Conservation (phyloP, 2,113 vertebrate genomes). For the Xenus cinereus region DNA sequence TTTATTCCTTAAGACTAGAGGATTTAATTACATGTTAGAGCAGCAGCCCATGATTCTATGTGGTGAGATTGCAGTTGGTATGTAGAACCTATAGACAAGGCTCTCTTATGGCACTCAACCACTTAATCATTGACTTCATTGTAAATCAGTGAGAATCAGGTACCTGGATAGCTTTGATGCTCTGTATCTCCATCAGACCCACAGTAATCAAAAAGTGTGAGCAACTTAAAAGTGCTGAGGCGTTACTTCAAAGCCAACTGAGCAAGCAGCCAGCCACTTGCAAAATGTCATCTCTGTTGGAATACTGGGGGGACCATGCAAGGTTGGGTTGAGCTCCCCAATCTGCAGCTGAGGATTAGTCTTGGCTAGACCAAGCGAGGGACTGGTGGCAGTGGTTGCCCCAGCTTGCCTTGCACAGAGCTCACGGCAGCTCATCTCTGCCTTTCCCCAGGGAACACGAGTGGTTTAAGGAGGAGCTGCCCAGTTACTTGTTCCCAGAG, state of each 20-base stretch:
- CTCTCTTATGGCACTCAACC: neutral
- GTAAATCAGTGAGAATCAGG: neutral
- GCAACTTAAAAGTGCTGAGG: neutral
- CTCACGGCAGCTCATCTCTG: accelerated
- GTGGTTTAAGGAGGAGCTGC: constrained; percentile 98
- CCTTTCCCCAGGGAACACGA: constrained; percentile 86
- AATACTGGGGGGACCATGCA: accelerated
- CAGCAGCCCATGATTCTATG: neutral
- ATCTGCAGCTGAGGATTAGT: neutral
- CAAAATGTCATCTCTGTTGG: accelerated
- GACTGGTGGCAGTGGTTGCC: neutral
- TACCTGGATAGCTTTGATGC: neutral
- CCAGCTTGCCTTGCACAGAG: neutral
- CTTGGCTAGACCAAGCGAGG: neutral
- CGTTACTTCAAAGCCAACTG: neutral
- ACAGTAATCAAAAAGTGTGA: neutral
- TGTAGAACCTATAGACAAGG: accelerated
- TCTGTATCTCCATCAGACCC: neutral
- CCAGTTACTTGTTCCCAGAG: constrained; percentile 95
- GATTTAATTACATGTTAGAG: neutral
- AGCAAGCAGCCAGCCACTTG: neutral
- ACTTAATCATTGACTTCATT: neutral
- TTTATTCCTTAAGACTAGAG: neutral
- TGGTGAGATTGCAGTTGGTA: neutral
- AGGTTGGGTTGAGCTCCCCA: neutral